Evolutionary conservation across 2,113 vertebrate genomes (phyloP), one percentile per base, ranked within the genome.

Genomic region (Procavia capensis): DNA sequence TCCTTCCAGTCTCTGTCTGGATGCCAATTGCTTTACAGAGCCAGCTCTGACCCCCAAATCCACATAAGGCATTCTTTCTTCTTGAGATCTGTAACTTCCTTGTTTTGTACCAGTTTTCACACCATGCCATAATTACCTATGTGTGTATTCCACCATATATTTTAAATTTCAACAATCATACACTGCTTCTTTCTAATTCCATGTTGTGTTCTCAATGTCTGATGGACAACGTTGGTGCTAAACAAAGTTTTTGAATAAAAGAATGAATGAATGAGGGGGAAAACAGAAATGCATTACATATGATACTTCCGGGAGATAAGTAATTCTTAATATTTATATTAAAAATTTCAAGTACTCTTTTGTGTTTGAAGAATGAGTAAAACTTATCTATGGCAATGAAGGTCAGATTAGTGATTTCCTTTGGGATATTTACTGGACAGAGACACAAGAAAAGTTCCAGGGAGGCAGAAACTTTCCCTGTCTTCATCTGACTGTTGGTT

Each of bases 331-430:
- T 66, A 47, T 17, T 39, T 74, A 43, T 27, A 41, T 47, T 82
- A 83, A 96, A n/a, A 36, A 61, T 85, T 94, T 74, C 78, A 84
- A 84, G 75, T 68, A 47, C 2, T 22, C 41, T 70, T 86, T 79
- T 61, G 29, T 45, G 41, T 74, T 88, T 29, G 61, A 88, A 90
- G 7, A 86, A 9, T 24, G 95, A 81, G 64, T 36, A 76, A 20
- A 47, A 31, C 20, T 63, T 17, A 66, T 83, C 31, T 70, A 43
- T 36, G 36, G 34, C 27, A 78, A n/a, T 75, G 36, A 45, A 61
- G 22, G 14, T 93, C 63, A 89, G 22, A 84, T 57, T 9, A 10
- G 8, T 57, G 31, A 57, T 75, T 92, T 54, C 7, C 19, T 88
- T 91, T 66, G 43, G 31, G 64, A 5, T 83, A n/a, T 3, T 89